Base-by-base conservation (phyloP, 2,113 vertebrate genomes). In the Bothrops jararaca region DNA sequence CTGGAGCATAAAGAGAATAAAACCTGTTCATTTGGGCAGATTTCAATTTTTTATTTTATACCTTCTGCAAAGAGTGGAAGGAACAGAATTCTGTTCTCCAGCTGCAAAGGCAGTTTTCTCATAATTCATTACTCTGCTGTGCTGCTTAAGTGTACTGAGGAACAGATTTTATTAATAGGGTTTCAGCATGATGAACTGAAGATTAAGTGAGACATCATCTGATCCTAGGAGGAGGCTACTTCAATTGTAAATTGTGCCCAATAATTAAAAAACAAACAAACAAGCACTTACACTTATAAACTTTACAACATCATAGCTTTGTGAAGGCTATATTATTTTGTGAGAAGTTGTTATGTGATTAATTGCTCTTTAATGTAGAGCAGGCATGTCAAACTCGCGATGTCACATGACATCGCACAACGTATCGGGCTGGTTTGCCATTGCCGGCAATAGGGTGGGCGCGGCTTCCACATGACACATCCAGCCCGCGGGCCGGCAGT, bases 11-110 rank as follows among this genome's bases (percentile, higher is more conserved):
- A 50, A 69, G 34, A 39, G 15, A 91, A 64, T 54, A 74, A 91
- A 89, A 69, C 18, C 12, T 56, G 48, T 48, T 60, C 9, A 90
- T 93, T 93, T 93, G 80, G 85, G 34, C 87, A 86, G n/a, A 93
- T 91, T 91, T n/a, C 69, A 89, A 64, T 54, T 48, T 53, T 86
- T 45, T 89, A 60, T 91, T 53, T 92, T 92, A 85, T 86, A 85
- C 22, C 39, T 50, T 85, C 92, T 92, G 42, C 69, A 85, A 85
- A 89, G 29, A 18, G 2, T 52, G 85, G 69, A 42, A 89, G 85
- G 39, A 58, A 92, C 56, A 54, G 42, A 50, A 89, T 85, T 92
- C 53, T 48, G 20, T 56, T 10, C 86, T 92, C n/a, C 26, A 24
- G 64, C 20, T 74, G 86, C 42, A 89, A 85, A 85, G 56, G 69